Percentiles rank a stretch among this genome's conserved stretches.
Conservation (phyloP, 2,797 vertebrate genomes). For the Myotis findleyi region DNA sequence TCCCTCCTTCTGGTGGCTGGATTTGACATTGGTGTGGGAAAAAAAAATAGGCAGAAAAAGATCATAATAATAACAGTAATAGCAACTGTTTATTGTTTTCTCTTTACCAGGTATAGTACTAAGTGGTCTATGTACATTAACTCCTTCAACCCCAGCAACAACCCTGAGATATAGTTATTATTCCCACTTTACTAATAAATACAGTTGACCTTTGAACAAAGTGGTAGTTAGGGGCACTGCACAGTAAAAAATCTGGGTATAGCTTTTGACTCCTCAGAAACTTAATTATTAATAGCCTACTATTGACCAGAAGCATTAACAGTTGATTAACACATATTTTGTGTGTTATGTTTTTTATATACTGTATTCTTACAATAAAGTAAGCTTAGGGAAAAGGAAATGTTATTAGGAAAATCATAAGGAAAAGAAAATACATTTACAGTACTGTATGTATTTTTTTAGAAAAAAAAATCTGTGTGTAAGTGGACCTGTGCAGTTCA, state of each 20-base stretch:
- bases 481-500: background rate
- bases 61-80: background rate
- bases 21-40: background rate
- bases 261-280: background rate
- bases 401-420: background rate
- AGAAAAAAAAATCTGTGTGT: background rate
- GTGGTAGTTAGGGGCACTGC: background rate
- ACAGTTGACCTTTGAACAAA: background rate
- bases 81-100: background rate
- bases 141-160: background rate
- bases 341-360: background rate
- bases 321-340: background rate
- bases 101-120: background rate
- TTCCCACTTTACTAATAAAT: background rate
- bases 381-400: background rate
- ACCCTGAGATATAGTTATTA: background rate
- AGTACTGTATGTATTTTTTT: background rate
- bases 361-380: too few species aligned
- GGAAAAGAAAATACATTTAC: background rate
- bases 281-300: background rate
- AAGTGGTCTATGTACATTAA: background rate
- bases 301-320: background rate
- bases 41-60: background rate
- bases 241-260: background rate
- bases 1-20: background rate